Percentiles rank a stretch among this genome's conserved stretches.
These are phyloP conservation scores for Pteria penguin DNA, from an alignment of 2,888 invertebrate genomes.

Conservation along the genomic window DNA sequence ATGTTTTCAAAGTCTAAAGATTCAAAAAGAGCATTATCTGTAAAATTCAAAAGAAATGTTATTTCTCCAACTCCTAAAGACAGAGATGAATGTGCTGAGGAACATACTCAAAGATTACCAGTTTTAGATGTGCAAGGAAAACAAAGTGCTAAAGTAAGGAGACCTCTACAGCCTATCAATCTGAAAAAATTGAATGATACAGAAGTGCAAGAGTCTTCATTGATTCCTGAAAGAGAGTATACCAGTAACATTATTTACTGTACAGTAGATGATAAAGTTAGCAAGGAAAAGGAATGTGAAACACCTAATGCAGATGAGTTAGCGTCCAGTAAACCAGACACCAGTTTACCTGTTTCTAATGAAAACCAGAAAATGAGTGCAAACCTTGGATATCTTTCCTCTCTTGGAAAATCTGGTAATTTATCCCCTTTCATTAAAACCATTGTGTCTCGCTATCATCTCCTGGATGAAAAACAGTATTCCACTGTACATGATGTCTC, in stretches of 20 bases:
- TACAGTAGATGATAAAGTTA: neutral
- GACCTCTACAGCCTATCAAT: conserved; percentile 10
- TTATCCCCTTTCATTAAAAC: conserved; percentile 59
- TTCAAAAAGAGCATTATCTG: neutral
- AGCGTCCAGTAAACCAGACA: neutral
- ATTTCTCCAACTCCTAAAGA: neutral
- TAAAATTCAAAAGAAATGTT: neutral
- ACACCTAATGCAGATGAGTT: neutral
- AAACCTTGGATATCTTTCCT: conserved; percentile 45
- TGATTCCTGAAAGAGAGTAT: neutral
- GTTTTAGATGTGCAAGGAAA: neutral
- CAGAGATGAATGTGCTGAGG: neutral
- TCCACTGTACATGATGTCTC: neutral
- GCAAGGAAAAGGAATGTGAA: neutral
- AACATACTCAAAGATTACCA: neutral
- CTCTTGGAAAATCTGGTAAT: conserved; percentile 51
- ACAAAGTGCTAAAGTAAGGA: neutral
- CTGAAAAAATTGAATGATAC: conserved; percentile 9
- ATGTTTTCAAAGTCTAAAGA: neutral
- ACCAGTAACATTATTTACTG: no score
- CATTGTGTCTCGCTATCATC: conserved; percentile 55
- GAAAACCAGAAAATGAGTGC: neutral
- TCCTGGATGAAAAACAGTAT: conserved; percentile 18
- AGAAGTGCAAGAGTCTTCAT: neutral
- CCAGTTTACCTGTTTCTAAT: neutral